These are phyloP conservation scores for Triops longicaudatus DNA, from an alignment of 1,140 invertebrate species.

Conservation along the genomic window DNA sequence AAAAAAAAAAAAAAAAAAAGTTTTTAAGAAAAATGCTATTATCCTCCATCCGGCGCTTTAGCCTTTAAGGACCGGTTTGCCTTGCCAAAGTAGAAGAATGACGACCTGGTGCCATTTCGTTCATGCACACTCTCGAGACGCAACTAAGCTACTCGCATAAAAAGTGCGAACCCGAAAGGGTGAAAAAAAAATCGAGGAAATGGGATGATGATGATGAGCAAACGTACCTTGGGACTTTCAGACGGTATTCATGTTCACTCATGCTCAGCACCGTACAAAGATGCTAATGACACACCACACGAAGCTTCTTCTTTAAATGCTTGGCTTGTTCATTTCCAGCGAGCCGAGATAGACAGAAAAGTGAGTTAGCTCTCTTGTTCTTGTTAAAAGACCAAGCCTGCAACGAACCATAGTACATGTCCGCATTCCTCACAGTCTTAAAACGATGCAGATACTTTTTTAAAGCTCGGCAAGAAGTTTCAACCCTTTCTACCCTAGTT, in stretches of 20 bases:
- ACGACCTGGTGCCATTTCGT: constrained; percentile 6
- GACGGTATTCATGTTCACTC: background rate
- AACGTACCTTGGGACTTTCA: background rate
- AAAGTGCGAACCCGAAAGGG: background rate
- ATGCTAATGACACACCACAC: constrained; percentile 8
- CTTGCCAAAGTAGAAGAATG: background rate
- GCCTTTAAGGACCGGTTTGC: background rate
- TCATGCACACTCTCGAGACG: background rate
- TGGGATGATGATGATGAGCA: constrained; percentile 11
- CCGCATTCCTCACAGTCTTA: background rate
- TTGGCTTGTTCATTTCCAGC: background rate
- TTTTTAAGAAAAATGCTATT: background rate
- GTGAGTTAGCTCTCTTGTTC: background rate
- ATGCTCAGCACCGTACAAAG: constrained; percentile 2
- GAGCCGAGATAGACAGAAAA: background rate
- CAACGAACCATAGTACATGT: background rate
- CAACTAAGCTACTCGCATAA: background rate
- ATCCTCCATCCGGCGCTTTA: background rate
- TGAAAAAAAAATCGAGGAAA: background rate
- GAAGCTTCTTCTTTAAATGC: constrained; percentile 1
- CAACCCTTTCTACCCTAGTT: background rate
- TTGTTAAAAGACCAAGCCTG: background rate
- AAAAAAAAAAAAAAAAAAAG: background rate
- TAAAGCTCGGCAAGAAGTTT: background rate
- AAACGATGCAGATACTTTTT: background rate